Evolutionary conservation across 1,140 invertebrate species (phyloP), one percentile per base, ranked within the genome.

Genomic region (Drosophila littoralis): DNA sequence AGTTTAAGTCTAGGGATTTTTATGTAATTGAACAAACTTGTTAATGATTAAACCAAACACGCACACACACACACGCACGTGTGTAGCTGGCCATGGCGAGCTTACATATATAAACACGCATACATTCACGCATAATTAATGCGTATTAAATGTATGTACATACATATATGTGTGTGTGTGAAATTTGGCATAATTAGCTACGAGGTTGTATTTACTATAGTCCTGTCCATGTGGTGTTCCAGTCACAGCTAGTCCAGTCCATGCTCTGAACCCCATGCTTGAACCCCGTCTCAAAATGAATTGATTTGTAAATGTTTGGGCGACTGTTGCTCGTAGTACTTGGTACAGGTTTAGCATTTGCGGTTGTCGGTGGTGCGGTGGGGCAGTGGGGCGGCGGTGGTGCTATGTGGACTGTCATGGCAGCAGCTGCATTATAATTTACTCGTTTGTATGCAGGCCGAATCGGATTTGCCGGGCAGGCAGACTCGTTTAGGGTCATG

Each of bases 371-470:
- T 57, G 22, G 7, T 50, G 60, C 51, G 35, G 35, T 15, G 42
- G 12, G 4, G 45, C 43, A 15, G 43, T 17, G 22, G 22, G 0
- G 22, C 22, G 22, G 22, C 22, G 22, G 22, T 28, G 36, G 1
- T 38, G 40, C 15, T 12, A 17, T 55, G 17, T 32, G 35, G 22
- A 38, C 38, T 17, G 51, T 59, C 13, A 2, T 50, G 68, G 74
- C 74, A 79, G 73, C 77, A 79, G 75, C 65, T 79, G 77, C 73
- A 58, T 61, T 68, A 78, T 77, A 80, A 77, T 84, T 81, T 78
- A 74, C 79, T 75, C 65, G 75, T 81, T 77, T 79, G 79, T 78
- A 70, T 74, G 71, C 71, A 75, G 61, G 9, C 43, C 68, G 28
- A 78, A 78, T 65, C 76, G 48, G 72, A 72, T 79, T 79, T 79